These are phyloP conservation scores for Stenodera caucasica DNA, from an alignment of 2,888 invertebrate genomes.

Conservation along the genomic window DNA sequence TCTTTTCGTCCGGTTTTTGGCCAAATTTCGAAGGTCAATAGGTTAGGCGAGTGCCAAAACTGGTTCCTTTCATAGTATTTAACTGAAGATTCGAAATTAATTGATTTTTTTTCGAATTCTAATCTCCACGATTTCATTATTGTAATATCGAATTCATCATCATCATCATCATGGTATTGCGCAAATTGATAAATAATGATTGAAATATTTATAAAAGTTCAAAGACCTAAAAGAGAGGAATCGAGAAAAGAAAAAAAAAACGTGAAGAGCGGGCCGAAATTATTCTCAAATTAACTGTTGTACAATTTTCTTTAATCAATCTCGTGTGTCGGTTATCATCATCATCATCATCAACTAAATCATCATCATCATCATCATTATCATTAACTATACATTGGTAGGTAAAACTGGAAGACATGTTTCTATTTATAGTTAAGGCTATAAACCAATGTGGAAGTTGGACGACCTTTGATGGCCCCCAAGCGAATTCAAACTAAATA, in stretches of 20 bases:
- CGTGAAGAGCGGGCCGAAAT: background rate
- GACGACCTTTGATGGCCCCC: constrained; percentile 34
- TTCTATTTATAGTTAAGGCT: constrained; percentile 35
- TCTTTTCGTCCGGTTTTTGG: background rate
- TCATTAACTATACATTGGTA: background rate
- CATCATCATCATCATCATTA: background rate
- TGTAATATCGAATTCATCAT: background rate
- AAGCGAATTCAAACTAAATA: constrained; percentile 32
- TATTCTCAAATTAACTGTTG: background rate
- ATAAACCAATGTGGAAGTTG: constrained; percentile 26
- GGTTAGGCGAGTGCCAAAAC: constrained; percentile 16
- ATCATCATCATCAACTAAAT: background rate
- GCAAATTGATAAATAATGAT: background rate
- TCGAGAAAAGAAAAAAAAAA: background rate
- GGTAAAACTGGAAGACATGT: constrained; percentile 23
- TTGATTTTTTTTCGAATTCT: no score
- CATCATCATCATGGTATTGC: background rate
- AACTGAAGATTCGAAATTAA: background rate
- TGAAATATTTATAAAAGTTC: background rate
- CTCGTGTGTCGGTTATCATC: background rate
- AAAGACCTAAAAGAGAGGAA: background rate
- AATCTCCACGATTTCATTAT: background rate
- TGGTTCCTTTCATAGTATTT: background rate
- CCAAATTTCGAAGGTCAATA: constrained; percentile 18
- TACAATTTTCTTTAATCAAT: constrained; percentile 6